Base-by-base conservation (phyloP, 2,797 vertebrate genomes). In the Alcedo quadribrachys region DNA sequence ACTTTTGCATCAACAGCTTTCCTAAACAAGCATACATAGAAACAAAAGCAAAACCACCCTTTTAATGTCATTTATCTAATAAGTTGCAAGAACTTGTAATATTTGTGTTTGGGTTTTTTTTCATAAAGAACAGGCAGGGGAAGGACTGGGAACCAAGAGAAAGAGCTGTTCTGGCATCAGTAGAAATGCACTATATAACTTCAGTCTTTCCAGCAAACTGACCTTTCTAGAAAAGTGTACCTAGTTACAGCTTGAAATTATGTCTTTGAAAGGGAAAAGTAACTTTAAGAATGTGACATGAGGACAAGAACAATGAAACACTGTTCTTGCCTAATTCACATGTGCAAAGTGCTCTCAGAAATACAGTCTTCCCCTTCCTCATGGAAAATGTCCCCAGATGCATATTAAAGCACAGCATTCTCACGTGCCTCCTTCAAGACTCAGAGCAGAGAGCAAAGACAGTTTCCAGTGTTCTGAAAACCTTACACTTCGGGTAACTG, bases 281-380 rank as follows among this genome's bases (percentile, higher is more conserved):
- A 90, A 75, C 40, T 80, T 60, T 53, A 69, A 50, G 48, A 58
- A 60, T 55, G 50, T 81, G 33, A 33, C 69, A 75, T 46, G 77
- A 81, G 53, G 45, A 83, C 40, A 74, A 54, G 83, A 92, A 79
- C 55, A 88, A 86, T 86, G 95, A 87, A 91, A 88, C 19, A 62
- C 24, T 76, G 15, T 53, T 93, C 69, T 87, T 92, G 13, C 46
- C 58, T 83, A 60, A n/a, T 71, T 88, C 75, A 81, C 66, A 73
- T 42, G 60, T 75, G 73, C 53, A 57, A 80, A 95, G 25, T 6
- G 19, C 46, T 80, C 66, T 42, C 14, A 81, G 75, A 91, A 92
- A 86, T 30, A 33, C 16, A 70, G 8, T 81, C 54, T 67, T 69
- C n/a, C 40, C 43, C 30, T 71, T 90, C 80, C 40, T 45, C 42